Evolutionary conservation across 2,888 invertebrate genomes (phyloP), one percentile per base, ranked within the genome.

Genomic region (Alitta virens): DNA sequence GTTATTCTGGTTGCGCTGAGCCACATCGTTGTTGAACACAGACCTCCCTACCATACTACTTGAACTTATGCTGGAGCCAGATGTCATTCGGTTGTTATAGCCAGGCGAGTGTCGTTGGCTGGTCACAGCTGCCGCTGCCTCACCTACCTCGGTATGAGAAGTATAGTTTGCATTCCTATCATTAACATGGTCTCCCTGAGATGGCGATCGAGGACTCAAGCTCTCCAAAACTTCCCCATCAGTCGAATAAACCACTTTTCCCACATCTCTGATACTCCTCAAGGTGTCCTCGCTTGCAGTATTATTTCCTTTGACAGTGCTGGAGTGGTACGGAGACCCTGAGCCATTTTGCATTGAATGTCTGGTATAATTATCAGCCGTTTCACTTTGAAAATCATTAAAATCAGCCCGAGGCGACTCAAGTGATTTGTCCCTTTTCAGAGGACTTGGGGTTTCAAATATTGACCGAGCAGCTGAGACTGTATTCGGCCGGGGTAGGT

Each of bases 401-500:
- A 21, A n/a, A 21, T 50, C 52, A 7, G 40, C 42, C 25, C 27
- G 52, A 21, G 60, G 60, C 14, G 60, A 46, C 24, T 51, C 52
- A 23, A 53, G 38, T n/a, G 51, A 33, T 42, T 43, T 42, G 25
- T 40, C 53, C 18, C 33, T 60, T 54, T 60, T 60, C 33, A 33
- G 12, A 33, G 33, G 33, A 43, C 42, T 60, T 14, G 38, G 27
- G 7, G 52, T 65, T 53, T 94, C 94, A 83, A 94, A 94, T 75
- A 92, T 89, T 75, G 89, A 87, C 66, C 92, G 86, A 16, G 92
- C 90, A 65, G 91, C 89, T 74, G 91, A 91, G 64, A 94, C 94
- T 69, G 93, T 88, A 84, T 94, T 94, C 0, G 90, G 90, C 21
- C 94, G 93, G 1, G 94, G 94, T 55, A 92, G 86, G 75, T 92